Evolutionary conservation across 2,888 invertebrate genomes (phyloP).

Genomic region (Ichneumoninae sp.): DNA sequence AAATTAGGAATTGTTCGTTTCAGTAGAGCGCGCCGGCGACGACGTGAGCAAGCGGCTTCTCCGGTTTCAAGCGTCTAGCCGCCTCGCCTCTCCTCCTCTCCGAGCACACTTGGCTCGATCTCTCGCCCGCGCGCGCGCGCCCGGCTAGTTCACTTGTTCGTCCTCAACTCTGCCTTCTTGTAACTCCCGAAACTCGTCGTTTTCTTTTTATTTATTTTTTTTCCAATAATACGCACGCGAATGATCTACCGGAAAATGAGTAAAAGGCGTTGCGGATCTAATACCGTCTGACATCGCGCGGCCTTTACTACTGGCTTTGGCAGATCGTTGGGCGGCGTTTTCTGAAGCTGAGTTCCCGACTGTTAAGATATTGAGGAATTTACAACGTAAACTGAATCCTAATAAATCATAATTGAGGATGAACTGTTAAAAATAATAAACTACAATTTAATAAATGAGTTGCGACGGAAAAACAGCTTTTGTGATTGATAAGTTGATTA

Average conservation of each 20-base stretch:
- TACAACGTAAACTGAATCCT: neutral
- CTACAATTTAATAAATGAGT: no score
- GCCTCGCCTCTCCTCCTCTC: constrained; percentile 72
- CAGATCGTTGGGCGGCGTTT: neutral
- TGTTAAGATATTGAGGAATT: neutral
- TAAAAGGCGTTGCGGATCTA: neutral
- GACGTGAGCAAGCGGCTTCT: constrained; percentile 82
- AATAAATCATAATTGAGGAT: neutral
- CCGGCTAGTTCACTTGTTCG: constrained; percentile 31
- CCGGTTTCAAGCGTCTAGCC: constrained; percentile 84
- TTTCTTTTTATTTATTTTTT: neutral
- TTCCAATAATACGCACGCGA: neutral
- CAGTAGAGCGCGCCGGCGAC: constrained; percentile 72
- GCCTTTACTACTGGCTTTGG: neutral
- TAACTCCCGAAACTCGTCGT: neutral
- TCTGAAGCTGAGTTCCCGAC: neutral
- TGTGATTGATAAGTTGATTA: no score
- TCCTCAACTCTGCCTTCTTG: constrained; percentile 27
- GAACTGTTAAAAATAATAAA: no score
- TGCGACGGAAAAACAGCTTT: no score
- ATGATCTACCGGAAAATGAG: neutral
- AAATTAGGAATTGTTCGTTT: constrained; percentile 71
- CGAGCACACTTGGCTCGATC: constrained; percentile 75
- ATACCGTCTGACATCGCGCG: neutral
- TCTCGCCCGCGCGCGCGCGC: constrained; percentile 59